Base-by-base conservation (phyloP, 2,113 vertebrate species). In the Plotosus lineatus region DNA sequence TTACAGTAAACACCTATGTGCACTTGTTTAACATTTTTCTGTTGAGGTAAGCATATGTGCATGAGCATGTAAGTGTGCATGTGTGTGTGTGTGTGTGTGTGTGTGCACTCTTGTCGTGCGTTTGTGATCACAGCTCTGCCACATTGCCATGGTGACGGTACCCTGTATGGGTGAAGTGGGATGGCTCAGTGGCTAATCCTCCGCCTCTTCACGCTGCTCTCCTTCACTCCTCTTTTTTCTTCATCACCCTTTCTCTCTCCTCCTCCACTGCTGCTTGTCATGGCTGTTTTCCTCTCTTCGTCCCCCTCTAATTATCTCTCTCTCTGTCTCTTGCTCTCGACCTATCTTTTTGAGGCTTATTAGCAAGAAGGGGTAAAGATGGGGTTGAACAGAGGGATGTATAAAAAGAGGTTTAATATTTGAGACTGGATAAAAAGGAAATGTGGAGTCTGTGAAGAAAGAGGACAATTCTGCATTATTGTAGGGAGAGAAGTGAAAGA, bases 101-200 rank as follows among this genome's bases (percentile, higher is more conserved):
- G 79, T 81, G 79, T 68, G 40, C 68, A 87, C 85, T 88, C 90
- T 91, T 91, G 91, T 92, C 90, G 90, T 89, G 90, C 88, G 85
- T 88, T 85, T 88, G 90, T 91, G 90, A 91, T 91, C 89, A 91
- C 88, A 90, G 91, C 91, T 92, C 92, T 93, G 92, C 92, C 92
- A 93, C 91, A 93, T 93, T 91, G 90, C 92, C 92, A 93, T 93
- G 92, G 90, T 87, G 92, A 92, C 92, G 88, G 91, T 92, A 90
- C 91, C 92, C 92, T 92, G 89, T 90, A 89, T 88, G 91, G 89
- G 90, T 93, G 91, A 92, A 90, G 90, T 90, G 90, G 91, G 91
- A 92, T 88, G 90, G 91, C 88, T 90, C 88, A 86, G 90, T 89
- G 91, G 90, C 90, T 93, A 92, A 92, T 93, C 92, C 91, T 92